Percentiles rank a stretch among this genome's conserved stretches.
These are phyloP conservation scores for rabbit (Oryctolagus cuniculus) DNA, from an alignment of 2,113 vertebrate species.

Conservation along the genomic window DNA sequence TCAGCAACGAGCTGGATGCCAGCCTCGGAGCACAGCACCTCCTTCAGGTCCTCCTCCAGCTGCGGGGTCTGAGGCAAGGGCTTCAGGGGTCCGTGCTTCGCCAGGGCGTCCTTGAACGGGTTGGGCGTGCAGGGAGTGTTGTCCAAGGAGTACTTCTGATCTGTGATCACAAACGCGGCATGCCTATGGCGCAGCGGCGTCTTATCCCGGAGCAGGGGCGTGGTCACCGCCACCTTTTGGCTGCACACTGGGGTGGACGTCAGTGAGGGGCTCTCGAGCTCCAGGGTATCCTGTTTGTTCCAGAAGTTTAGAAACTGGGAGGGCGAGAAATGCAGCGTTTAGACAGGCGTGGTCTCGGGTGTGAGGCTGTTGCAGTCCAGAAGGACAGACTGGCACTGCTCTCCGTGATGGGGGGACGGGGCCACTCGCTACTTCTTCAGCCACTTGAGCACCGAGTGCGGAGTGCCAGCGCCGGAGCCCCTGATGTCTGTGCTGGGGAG, in stretches of 20 bases:
- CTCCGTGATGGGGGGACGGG: slow-evolving; percentile 91
- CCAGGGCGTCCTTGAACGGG: slow-evolving; percentile 97
- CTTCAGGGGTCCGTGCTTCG: slow-evolving; percentile 95
- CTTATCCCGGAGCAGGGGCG: slow-evolving; percentile 97
- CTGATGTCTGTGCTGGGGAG: slow-evolving; percentile 90
- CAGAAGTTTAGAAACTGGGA: slow-evolving; percentile 99
- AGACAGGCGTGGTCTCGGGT: slow-evolving; percentile 97
- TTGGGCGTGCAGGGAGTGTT: slow-evolving; percentile 95
- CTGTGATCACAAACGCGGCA: slow-evolving; percentile 95
- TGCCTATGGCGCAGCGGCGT: slow-evolving; percentile 96
- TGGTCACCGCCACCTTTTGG: slow-evolving; percentile 96
- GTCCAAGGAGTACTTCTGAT: slow-evolving; percentile 94
- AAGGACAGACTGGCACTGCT: slow-evolving; percentile 85
- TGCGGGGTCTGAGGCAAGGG: slow-evolving; percentile 96
- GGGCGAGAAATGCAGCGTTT: slow-evolving; percentile 96
- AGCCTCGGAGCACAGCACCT: slow-evolving; percentile 95
- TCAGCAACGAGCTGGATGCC: slow-evolving; percentile 92
- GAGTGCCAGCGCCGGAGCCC: slow-evolving; percentile 87
- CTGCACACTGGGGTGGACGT: slow-evolving; percentile 98
- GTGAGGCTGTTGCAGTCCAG: slow-evolving; percentile 94
- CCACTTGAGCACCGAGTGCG: slow-evolving; percentile 93
- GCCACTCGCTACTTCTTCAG: slow-evolving; percentile 93
- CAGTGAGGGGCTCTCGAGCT: slow-evolving; percentile 96
- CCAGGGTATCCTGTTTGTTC: slow-evolving; percentile 96
- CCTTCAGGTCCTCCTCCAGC: slow-evolving; percentile 97